These are phyloP conservation scores for Cheilosia grossa DNA, from an alignment of 2,888 invertebrate genomes.

Conservation along the genomic window DNA sequence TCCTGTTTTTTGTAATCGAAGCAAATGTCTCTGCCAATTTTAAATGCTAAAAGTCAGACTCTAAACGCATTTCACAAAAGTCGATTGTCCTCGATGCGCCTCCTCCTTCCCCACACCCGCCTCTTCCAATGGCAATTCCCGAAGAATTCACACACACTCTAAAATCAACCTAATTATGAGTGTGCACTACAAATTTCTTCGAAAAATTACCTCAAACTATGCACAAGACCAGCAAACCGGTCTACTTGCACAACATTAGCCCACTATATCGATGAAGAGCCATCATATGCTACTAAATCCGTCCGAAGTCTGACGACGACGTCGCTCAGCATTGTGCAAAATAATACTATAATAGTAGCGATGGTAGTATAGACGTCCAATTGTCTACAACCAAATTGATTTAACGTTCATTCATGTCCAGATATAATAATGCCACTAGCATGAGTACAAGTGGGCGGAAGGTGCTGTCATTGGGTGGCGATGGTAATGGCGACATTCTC, in stretches of 20 bases:
- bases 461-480: not conserved
- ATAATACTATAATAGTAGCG: slow-evolving; percentile 18
- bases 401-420: slow-evolving; percentile 49
- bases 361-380: not conserved
- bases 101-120: too few species aligned
- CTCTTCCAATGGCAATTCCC: not conserved
- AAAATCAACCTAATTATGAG: slow-evolving; percentile 26
- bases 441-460: not conserved
- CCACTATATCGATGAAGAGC: slow-evolving; percentile 43
- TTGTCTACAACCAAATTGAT: slow-evolving; percentile 58
- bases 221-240: slow-evolving; percentile 60
- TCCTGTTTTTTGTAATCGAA: not conserved
- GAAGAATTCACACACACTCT: slow-evolving; percentile 3
- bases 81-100: slow-evolving; percentile 21
- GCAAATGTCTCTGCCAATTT: slow-evolving; percentile 2
- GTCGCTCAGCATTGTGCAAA: not conserved
- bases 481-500: slow-evolving; percentile 7
- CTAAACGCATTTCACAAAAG: slow-evolving; percentile 22
- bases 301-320: not conserved
- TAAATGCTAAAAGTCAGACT: slow-evolving; percentile 13
- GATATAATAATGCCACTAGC: not conserved
- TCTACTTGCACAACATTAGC: slow-evolving; percentile 58
- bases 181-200: slow-evolving; percentile 26
- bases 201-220: slow-evolving; percentile 59
- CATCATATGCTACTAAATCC: slow-evolving; percentile 38